A percentile compares a stretch with the other conserved stretches of the same genome.
Conservation (phyloP, 2,888 invertebrate species). For the Omphaloscelis lunosa region DNA sequence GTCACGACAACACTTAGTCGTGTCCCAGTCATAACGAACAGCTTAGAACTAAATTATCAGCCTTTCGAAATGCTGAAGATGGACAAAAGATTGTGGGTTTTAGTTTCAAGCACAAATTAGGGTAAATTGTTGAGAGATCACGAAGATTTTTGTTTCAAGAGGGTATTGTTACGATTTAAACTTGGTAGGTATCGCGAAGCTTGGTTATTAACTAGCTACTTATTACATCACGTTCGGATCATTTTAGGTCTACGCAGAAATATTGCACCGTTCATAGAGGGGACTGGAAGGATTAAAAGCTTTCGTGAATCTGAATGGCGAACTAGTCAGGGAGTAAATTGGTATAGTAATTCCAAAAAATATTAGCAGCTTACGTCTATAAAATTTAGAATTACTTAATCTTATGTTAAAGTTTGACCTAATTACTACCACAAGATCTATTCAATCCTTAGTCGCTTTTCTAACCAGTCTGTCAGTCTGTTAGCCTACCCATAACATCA, state of each 20-base stretch:
- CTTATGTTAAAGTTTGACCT: no score
- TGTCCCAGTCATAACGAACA: constrained; percentile 67
- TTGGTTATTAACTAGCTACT: background rate
- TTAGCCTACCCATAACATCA: background rate
- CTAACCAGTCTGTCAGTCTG: background rate
- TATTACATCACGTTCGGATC: no score
- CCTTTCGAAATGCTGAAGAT: constrained; percentile 57
- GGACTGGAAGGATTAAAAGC: no score
- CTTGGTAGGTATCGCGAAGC: background rate
- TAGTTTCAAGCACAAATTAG: constrained; percentile 41
- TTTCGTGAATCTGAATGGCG: no score
- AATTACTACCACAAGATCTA: no score
- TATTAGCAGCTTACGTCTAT: no score
- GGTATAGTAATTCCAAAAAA: no score
- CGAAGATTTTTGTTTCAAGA: constrained; percentile 24
- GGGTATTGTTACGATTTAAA: background rate
- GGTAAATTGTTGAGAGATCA: constrained; percentile 43
- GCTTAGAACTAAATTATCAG: constrained; percentile 68
- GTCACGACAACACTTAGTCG: constrained; percentile 72
- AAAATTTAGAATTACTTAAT: no score
- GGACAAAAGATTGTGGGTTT: constrained; percentile 58
- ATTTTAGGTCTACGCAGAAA: background rate
- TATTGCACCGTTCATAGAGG: background rate
- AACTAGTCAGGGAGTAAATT: no score
- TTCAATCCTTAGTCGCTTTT: no score